phyloP scores from a whole-genome alignment of 2,113 vertebrate genomes.

The Lipotes vexillifer region DNA sequence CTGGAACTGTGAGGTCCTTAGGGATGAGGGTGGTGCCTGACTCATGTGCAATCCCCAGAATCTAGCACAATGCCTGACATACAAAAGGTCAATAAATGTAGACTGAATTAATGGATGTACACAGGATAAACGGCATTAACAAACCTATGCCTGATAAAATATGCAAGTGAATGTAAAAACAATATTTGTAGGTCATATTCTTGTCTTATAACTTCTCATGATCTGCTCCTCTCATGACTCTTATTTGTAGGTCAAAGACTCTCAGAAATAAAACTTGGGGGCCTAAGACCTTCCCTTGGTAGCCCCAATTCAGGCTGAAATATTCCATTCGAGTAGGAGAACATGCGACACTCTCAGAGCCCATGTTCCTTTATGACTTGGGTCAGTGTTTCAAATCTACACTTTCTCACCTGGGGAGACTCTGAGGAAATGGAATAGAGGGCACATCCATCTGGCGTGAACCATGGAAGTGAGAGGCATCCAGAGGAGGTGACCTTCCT shows the following conservation, averaged over 20 bases:
- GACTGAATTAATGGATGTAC: neutral
- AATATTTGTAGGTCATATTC: no score
- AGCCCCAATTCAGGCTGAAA: neutral
- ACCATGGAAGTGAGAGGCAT: neutral
- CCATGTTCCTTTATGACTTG: neutral
- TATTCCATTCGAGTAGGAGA: neutral
- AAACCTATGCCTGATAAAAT: neutral
- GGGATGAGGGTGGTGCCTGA: neutral
- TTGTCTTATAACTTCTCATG: neutral
- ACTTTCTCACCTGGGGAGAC: neutral
- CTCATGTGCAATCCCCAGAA: neutral
- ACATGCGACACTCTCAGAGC: fast-evolving
- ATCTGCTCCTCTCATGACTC: neutral
- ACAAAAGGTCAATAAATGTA: neutral
- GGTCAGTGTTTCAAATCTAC: neutral
- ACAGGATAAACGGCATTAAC: no score
- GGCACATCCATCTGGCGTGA: neutral
- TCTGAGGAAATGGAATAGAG: neutral
- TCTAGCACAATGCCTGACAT: neutral
- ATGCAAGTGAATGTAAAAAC: neutral
- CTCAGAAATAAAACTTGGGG: neutral
- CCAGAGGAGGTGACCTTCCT: neutral
- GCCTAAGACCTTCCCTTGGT: neutral
- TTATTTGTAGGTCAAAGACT: neutral
- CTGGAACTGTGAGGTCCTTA: neutral